phyloP scores from a whole-genome alignment of 2,797 vertebrate genomes.

The Argyrosomus regius region DNA sequence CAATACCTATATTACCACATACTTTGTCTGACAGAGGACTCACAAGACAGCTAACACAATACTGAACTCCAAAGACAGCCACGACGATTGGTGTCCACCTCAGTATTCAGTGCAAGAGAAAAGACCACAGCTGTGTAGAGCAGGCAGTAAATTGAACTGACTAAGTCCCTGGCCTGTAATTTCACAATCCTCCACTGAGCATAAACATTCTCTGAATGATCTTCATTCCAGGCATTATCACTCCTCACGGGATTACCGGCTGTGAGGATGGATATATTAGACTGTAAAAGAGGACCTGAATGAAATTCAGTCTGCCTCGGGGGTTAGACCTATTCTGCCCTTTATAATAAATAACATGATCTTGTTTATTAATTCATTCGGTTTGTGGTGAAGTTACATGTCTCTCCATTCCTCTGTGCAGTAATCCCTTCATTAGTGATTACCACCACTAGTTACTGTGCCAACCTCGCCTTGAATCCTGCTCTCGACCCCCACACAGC shows the following conservation, averaged over 20 bases:
- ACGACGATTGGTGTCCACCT: conserved; percentile 21
- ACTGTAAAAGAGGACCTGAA: conserved; percentile 56
- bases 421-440: conserved; percentile 72
- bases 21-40: conserved; percentile 11
- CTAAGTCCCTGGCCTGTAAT: conserved; percentile 72
- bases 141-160: conserved; percentile 70
- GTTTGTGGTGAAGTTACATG: conserved; percentile 53
- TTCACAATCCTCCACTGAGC: conserved; percentile 69
- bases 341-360: conserved; percentile 63
- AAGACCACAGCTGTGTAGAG: conserved; percentile 60
- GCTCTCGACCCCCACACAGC: conserved; percentile 18
- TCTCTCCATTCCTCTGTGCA: conserved; percentile 38
- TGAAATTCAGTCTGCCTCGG: conserved; percentile 48
- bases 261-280: conserved; percentile 66
- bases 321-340: conserved; percentile 42
- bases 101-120: conserved; percentile 33
- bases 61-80: conserved; percentile 17
- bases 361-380: conserved; percentile 62
- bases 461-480: conserved; percentile 56
- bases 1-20: neutral
- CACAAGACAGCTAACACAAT: conserved; percentile 5
- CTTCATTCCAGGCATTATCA: conserved; percentile 74
- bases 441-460: conserved; percentile 56
- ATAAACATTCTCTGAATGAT: conserved; percentile 78
- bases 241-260: conserved; percentile 62